Evolutionary conservation across 2,888 invertebrate species (phyloP), one percentile per base, ranked within the genome.

Genomic region (Mythimna ferrago): DNA sequence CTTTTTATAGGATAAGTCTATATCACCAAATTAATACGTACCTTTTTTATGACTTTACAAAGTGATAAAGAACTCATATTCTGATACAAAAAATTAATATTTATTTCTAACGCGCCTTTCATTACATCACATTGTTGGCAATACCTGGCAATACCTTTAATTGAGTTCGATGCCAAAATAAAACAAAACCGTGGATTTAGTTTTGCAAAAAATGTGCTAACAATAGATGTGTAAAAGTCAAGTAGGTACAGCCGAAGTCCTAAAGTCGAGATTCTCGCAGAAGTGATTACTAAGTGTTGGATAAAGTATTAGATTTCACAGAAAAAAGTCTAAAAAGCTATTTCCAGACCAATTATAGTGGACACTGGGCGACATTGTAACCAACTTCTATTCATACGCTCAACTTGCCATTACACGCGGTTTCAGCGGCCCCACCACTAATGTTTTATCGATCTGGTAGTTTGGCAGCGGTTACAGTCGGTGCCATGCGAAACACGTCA

Each of bases 391-490:
- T 51, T 16, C 9, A 26, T 21, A 66, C 67, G 32, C 63, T 32
- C 9, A 56, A 75, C 74, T 73, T 66, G 19, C 44, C 57, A 35
- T 60, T 60, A 56, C 48, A 70, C 83, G 85, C 85, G 63, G 76
- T 77, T 85, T 84, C 86, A 82, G 69, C 88, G 87, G 91, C 90
- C 89, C 67, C 80, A 73, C 82, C 75, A 84, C 90, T 92, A 93
- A 93, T 92, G 91, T 88, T 83, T 86, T 93, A 95, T 95, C 93
- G 95, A 95, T 92, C 93, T 87, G 86, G 87, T 88, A 89, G 91
- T 93, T 95, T 94, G 94, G 94, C 94, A 94, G 86, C 92, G 92
- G 93, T 90, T 91, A 90, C 92, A 86, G 90, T 89, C 91, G 88
- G 93, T 93, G 93, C 92, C 94, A 92, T 89, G 93, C 92, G 91